Evolutionary conservation across 2,888 invertebrate species (phyloP).

Genomic region (Caenorhabditis panamensis): DNA sequence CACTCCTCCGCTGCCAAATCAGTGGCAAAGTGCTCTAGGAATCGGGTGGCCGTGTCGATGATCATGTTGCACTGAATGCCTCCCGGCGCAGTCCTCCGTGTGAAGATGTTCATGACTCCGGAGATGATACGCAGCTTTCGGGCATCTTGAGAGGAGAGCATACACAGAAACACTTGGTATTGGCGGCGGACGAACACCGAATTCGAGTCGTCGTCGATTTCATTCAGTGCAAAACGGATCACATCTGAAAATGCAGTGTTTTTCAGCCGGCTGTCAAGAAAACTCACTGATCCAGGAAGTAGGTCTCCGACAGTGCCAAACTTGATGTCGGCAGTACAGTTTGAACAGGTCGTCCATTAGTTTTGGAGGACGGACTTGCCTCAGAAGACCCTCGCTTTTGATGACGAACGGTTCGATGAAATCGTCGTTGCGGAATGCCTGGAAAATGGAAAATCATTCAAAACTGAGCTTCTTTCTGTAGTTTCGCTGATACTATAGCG

Average conservation of each 20-base stretch:
- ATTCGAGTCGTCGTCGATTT: constrained; percentile 23
- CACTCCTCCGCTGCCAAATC: constrained; percentile 45
- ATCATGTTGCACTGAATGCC: background rate
- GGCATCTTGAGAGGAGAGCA: constrained; percentile 31
- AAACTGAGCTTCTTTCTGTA: background rate
- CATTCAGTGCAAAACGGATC: constrained; percentile 28
- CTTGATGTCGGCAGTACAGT: constrained; percentile 17
- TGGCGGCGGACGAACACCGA: constrained; percentile 44
- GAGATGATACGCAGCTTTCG: constrained; percentile 47
- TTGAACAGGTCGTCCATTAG: constrained; percentile 39
- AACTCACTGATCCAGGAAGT: constrained; percentile 42
- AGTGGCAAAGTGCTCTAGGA: constrained; percentile 17
- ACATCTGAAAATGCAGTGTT: constrained; percentile 16
- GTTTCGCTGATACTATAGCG: too few relatives aligned
- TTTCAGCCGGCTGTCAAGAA: too few relatives aligned
- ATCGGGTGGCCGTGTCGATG: constrained; percentile 24
- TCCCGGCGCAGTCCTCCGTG: background rate
- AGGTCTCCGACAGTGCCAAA: constrained; percentile 26
- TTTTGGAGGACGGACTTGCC: constrained; percentile 36
- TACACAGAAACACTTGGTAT: constrained; percentile 28
- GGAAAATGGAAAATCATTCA: background rate
- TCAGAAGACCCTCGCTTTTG: constrained; percentile 26
- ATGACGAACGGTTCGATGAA: constrained; percentile 19
- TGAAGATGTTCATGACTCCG: constrained; percentile 37
- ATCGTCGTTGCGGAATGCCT: constrained; percentile 35